Conservation (phyloP, 1,140 invertebrate species). For the Psilanteris sp. region DNA sequence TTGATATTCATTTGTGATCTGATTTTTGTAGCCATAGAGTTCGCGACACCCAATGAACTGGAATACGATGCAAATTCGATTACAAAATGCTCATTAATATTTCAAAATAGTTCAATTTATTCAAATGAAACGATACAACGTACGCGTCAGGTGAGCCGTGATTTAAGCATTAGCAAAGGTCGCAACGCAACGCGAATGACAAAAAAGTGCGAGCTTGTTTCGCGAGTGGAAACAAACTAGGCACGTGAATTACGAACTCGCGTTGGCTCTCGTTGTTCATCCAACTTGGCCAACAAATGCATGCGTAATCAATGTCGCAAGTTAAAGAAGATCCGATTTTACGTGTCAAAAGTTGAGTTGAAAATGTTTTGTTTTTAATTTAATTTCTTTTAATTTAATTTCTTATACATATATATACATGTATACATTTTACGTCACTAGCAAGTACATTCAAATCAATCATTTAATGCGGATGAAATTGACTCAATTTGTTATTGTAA, state of each 20-base stretch:
- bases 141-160: not conserved
- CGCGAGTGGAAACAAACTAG: conserved; percentile 14
- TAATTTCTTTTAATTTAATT: too few relatives aligned
- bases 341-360: conserved; percentile 4
- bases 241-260: conserved; percentile 49
- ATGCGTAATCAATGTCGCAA: conserved; percentile 51
- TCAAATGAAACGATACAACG: conserved; percentile 5
- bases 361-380: too few relatives aligned
- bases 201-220: conserved; percentile 10
- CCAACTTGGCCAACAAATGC: conserved; percentile 64
- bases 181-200: conserved; percentile 19
- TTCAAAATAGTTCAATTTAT: conserved; percentile 34
- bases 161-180: conserved; percentile 9
- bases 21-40: too few relatives aligned
- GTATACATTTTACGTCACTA: too few relatives aligned
- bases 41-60: conserved; percentile 6
- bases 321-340: conserved; percentile 54
- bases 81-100: conserved; percentile 33
- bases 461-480: too few relatives aligned
- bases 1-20: too few relatives aligned
- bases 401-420: too few relatives aligned
- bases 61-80: conserved; percentile 26
- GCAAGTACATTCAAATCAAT: too few relatives aligned
- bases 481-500: too few relatives aligned
- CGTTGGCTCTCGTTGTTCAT: conserved; percentile 60